Evolutionary conservation across 2,797 vertebrate genomes (phyloP).

Genomic region (Gallinago nigripennis): DNA sequence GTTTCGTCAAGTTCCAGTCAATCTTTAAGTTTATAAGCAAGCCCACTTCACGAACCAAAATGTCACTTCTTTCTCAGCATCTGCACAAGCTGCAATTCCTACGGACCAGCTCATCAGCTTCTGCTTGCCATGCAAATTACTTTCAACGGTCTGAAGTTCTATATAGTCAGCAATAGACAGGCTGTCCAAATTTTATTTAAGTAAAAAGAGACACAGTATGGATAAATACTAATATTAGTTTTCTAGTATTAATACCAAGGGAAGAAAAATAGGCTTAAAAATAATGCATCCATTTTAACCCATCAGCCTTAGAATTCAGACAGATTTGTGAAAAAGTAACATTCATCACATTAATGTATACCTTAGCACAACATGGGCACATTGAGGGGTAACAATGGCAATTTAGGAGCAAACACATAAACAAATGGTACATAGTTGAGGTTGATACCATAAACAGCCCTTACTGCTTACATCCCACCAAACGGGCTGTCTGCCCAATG

Average conservation of each 20-base stretch:
- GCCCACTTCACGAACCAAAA: background rate
- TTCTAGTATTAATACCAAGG: background rate
- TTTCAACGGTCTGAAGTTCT: background rate
- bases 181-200: background rate
- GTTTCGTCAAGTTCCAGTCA: background rate
- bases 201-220: background rate
- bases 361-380: background rate
- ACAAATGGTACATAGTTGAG: background rate
- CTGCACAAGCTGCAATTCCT: background rate
- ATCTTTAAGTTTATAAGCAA: background rate
- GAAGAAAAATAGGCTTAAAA: background rate
- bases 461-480: background rate
- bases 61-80: background rate
- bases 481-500: background rate
- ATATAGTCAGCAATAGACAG: background rate
- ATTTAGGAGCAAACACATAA: background rate
- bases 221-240: background rate
- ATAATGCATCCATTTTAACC: background rate
- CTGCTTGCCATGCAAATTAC: background rate
- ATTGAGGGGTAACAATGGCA: background rate
- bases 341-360: background rate
- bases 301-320: background rate
- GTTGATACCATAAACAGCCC: background rate
- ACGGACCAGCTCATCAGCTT: background rate
- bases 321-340: background rate